Base-by-base conservation (phyloP, 1,140 invertebrate genomes). In the Akabosia matsudoensis region DNA sequence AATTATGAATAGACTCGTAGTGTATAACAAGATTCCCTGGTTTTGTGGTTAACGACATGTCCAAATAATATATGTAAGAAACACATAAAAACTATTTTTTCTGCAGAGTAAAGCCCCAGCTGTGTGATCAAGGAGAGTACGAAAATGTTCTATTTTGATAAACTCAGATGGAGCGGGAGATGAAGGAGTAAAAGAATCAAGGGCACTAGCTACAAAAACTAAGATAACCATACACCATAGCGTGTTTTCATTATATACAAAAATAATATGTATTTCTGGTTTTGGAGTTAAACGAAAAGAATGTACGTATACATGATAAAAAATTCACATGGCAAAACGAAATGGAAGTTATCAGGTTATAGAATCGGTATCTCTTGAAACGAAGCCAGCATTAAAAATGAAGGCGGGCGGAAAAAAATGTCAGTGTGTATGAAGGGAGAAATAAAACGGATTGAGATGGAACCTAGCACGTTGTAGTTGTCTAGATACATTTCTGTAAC, bases 251-350 rank as follows among this genome's bases (percentile, higher is more conserved):
- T 56, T 22, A n/a, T 45, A 7, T 45, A 45, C 37, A 45, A 56
- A n/a, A n/a, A n/a, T n/a, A n/a, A n/a, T n/a, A n/a, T n/a, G n/a
- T n/a, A n/a, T n/a, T n/a, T n/a, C n/a, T n/a, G n/a, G n/a, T n/a
- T n/a, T n/a, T n/a, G n/a, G n/a, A n/a, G n/a, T n/a, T n/a, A n/a
- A n/a, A n/a, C n/a, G n/a, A n/a, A n/a, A n/a, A n/a, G n/a, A n/a
- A n/a, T n/a, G n/a, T n/a, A n/a, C n/a, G n/a, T n/a, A n/a, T 22
- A 56, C 54, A 56, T 56, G 54, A 56, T 56, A 56, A 56, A 56
- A 56, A 56, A 56, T 56, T 56, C 54, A 56, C 54, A 56, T n/a
- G 54, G 54, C 54, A 56, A 56, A 56, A 56, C 54, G 54, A 56
- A 56, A 56, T 56, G 54, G 54, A 24, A 56, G 54, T 56, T 56